Evolutionary conservation across 2,888 invertebrate species (phyloP).

Genomic region (Drosophila bunnanda): DNA sequence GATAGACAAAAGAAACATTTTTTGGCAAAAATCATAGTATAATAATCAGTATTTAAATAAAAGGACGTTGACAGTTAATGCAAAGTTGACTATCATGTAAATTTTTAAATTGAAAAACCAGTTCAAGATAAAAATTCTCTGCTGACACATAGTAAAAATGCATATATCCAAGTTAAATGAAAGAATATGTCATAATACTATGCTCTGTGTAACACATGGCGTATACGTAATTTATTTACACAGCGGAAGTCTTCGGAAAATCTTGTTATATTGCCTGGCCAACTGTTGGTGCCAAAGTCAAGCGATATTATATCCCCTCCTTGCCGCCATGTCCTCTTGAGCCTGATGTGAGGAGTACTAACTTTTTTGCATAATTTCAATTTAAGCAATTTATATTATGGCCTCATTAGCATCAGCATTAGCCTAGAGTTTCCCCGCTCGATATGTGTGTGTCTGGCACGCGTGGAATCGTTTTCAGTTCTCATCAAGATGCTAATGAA

Average conservation of each 20-base stretch:
- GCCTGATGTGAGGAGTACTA: slow-evolving; percentile 46
- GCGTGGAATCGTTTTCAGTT: slow-evolving; percentile 54
- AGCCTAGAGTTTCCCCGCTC: slow-evolving; percentile 36
- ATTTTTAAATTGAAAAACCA: background rate
- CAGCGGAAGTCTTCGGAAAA: slow-evolving; percentile 4
- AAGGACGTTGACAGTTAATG: slow-evolving; percentile 29
- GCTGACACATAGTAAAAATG: too few relatives aligned
- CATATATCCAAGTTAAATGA: background rate
- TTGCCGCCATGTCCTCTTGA: slow-evolving; percentile 28
- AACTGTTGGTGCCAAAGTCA: slow-evolving; percentile 59
- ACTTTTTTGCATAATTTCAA: slow-evolving; percentile 77
- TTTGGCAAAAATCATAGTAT: slow-evolving; percentile 16
- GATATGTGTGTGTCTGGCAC: slow-evolving; percentile 22
- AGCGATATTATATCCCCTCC: slow-evolving; percentile 51
- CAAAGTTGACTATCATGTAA: background rate
- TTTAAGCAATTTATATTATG: slow-evolving; percentile 78
- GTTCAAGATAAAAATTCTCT: background rate
- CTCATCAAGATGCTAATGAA: slow-evolving; percentile 72
- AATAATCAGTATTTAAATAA: background rate
- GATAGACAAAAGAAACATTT: slow-evolving; percentile 33
- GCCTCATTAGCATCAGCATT: slow-evolving; percentile 75
- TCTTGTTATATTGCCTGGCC: slow-evolving; percentile 48
- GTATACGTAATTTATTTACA: slow-evolving; percentile 51
- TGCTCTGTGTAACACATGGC: slow-evolving; percentile 7
- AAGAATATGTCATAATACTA: background rate